Evolutionary conservation across 2,113 vertebrate species (phyloP), one percentile per base, ranked within the genome.

Genomic region (Dolichotis patagonum): DNA sequence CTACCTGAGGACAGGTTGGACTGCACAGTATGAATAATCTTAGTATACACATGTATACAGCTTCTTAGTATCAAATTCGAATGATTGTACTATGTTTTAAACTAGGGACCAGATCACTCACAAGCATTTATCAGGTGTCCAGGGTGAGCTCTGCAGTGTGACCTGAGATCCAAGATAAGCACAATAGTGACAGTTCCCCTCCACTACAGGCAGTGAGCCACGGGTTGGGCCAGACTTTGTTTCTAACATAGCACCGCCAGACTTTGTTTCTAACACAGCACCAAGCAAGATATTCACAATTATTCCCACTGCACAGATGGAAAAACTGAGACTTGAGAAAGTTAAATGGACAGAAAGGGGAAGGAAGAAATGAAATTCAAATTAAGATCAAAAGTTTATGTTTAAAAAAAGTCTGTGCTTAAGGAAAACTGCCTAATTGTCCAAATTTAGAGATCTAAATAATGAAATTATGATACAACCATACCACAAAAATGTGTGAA

Each of bases 151-250:
- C 13, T 0, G 75, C 28, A 30, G 22, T 13, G 46, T 0, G 1
- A 5, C 28, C 19, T 4, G 60, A 69, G 19, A 30, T 12, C 3
- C 13, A 1, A 52, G 24, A 20, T 1, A 67, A 14, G 14, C 32
- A 28, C 22, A 11, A 20, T 1, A 3, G 10, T n/a, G 4, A 35
- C 10, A 16, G n/a, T 32, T 26, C 22, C 49, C 62, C 26, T 28
- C 43, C 30, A 3, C 13, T 13, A 3, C 8, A 38, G 20, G 2
- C 16, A 0, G 6, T 2, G 85, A 80, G 56, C 19, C 46, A 1
- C 14, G 0, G 0, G 8, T 19, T 4, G 7, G 60, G 9, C 7
- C n/a, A 16, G 0, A 1, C n/a, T 81, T 87, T 43, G 1, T 26
- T 28, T 82, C 63, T 19, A 54, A n/a, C n/a, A n/a, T n/a, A n/a